A percentile compares a stretch with the other conserved stretches of the same genome.
phyloP scores from a whole-genome alignment of 1,140 invertebrate species.

The Helicoverpa zea region DNA sequence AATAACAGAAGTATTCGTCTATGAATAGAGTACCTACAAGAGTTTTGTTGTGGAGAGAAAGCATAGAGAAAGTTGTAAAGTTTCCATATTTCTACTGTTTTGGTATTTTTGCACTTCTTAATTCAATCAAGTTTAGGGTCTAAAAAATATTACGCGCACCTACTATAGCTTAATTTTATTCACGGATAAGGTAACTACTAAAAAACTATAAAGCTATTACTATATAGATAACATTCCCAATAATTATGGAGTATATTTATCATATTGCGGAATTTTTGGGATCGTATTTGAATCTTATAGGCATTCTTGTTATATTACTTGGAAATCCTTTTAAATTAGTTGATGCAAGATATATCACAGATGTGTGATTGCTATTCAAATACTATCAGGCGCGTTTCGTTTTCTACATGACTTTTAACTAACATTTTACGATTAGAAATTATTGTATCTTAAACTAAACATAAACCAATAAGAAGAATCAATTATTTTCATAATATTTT shows the following conservation, averaged over 20 bases:
- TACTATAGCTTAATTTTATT: too few relatives aligned
- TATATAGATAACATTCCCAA: too few relatives aligned
- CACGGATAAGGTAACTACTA: too few relatives aligned
- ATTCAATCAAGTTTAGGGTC: neutral
- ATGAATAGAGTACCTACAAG: neutral
- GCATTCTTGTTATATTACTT: too few relatives aligned
- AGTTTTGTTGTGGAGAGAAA: neutral
- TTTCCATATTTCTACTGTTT: neutral
- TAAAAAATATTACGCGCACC: too few relatives aligned
- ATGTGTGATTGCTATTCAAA: neutral
- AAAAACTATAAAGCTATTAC: too few relatives aligned
- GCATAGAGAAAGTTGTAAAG: neutral
- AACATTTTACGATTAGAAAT: too few relatives aligned
- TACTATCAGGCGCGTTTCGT: neutral
- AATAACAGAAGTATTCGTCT: neutral
- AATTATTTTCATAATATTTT: constrained; percentile 3
- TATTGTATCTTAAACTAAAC: neutral
- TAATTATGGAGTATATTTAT: too few relatives aligned
- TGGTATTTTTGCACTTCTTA: neutral
- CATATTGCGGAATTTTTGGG: too few relatives aligned
- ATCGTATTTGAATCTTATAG: too few relatives aligned
- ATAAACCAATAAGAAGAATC: neutral
- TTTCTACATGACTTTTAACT: too few relatives aligned
- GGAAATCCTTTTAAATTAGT: too few relatives aligned
- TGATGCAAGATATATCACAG: neutral